A percentile compares a stretch with the other conserved stretches of the same genome.
These are phyloP conservation scores for Zosterops borbonicus DNA, from an alignment of 2,113 vertebrate genomes.

Conservation along the genomic window DNA sequence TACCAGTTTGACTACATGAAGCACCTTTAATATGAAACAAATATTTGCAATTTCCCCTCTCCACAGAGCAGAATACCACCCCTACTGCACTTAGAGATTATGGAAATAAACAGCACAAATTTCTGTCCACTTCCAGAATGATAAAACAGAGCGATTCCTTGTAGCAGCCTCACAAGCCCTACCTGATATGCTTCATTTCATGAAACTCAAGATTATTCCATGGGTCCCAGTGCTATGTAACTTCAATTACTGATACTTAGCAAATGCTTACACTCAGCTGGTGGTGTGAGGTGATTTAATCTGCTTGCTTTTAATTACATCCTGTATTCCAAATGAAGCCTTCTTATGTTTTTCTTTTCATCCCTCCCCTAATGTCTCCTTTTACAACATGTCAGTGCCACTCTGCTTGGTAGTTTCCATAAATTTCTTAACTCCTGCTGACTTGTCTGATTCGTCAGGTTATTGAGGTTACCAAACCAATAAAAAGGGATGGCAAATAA, in stretches of 20 bases:
- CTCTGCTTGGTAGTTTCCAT: not conserved
- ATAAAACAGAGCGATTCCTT: not conserved
- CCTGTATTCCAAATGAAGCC: not conserved
- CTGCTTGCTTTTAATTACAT: conserved; percentile 13
- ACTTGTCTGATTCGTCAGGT: not conserved
- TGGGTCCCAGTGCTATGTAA: not conserved
- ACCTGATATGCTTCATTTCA: not conserved
- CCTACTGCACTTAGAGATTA: not conserved
- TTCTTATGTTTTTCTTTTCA: not conserved
- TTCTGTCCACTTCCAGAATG: not conserved
- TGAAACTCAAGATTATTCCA: not conserved
- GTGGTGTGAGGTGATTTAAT: not conserved
- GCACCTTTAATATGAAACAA: not conserved
- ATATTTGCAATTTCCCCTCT: not conserved
- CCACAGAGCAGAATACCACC: not conserved
- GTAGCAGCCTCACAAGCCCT: not conserved
- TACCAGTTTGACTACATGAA: not conserved
- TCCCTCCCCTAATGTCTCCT: not conserved
- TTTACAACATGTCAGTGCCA: not conserved
- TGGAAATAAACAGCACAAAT: not conserved
- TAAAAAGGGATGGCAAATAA: not conserved
- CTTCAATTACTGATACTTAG: not conserved
- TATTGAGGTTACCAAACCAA: not conserved
- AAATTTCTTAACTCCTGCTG: conserved; percentile 7
- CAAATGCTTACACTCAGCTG: not conserved